Evolutionary conservation across 2,113 vertebrate species (phyloP).

Genomic region (Malurus melanocephalus): DNA sequence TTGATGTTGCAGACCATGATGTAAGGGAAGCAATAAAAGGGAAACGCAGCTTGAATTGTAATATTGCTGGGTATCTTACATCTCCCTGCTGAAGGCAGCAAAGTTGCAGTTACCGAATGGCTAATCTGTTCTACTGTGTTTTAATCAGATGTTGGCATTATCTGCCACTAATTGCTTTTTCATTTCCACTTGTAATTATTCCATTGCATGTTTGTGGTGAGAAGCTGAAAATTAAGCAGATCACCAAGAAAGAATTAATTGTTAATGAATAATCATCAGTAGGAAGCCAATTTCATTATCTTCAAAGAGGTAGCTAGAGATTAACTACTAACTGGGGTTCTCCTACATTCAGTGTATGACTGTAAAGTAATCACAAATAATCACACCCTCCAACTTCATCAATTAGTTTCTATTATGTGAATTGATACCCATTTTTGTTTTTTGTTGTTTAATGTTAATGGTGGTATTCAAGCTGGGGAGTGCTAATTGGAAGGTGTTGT

Average conservation of each 20-base stretch:
- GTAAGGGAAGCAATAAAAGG: conserved; percentile 58
- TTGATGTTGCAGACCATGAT: conserved; percentile 34
- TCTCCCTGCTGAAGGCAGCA: conserved; percentile 64
- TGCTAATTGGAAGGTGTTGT: conserved; percentile 86
- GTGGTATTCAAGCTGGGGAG: conserved; percentile 74
- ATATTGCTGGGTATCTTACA: conserved; percentile 51
- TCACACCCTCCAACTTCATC: conserved; percentile 82
- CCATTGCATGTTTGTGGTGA: conserved; percentile 81
- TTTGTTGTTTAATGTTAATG: conserved; percentile 81
- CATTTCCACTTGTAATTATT: conserved; percentile 83
- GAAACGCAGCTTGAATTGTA: conserved; percentile 64
- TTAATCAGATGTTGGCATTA: conserved; percentile 83
- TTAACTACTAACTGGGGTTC: conserved; percentile 74
- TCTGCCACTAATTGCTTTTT: conserved; percentile 82
- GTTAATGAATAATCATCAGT: conserved; percentile 89
- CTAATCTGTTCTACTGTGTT: conserved; percentile 77
- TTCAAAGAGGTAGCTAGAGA: conserved; percentile 84
- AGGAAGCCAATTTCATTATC: conserved; percentile 88
- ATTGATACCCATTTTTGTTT: conserved; percentile 74
- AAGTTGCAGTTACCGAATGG: conserved; percentile 45
- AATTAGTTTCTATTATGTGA: conserved; percentile 84
- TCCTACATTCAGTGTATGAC: conserved; percentile 73
- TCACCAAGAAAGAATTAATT: conserved; percentile 82
- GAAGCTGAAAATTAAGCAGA: conserved; percentile 82
- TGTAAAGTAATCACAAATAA: conserved; percentile 83